Evolutionary conservation across 2,888 invertebrate species (phyloP).

Genomic region (Idaea aversata): DNA sequence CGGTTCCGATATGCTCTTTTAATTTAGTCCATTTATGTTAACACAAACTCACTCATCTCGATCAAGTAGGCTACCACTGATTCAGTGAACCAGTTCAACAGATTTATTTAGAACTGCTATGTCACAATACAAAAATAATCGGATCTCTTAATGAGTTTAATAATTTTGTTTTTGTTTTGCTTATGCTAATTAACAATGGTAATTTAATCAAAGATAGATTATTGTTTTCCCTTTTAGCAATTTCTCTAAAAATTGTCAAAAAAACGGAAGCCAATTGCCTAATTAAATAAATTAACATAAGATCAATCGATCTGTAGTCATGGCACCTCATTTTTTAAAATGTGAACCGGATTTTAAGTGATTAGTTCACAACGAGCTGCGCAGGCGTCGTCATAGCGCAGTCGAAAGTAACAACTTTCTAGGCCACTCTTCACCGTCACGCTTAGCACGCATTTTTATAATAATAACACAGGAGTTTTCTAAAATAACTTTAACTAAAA

Average conservation of each 20-base stretch:
- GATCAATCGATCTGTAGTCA: constrained; percentile 1
- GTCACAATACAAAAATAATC: background rate
- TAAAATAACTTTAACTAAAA: constrained; percentile 35
- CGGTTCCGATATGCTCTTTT: constrained; percentile 36
- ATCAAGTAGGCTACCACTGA: background rate
- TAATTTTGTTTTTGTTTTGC: background rate
- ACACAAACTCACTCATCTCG: background rate
- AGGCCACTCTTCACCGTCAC: constrained; percentile 66
- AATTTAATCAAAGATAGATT: background rate
- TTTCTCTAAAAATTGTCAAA: background rate
- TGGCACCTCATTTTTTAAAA: constrained; percentile 28
- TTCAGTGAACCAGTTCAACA: background rate
- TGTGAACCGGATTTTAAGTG: constrained; percentile 66
- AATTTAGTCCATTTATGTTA: constrained; percentile 20
- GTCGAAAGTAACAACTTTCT: constrained; percentile 75
- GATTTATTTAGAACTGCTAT: background rate
- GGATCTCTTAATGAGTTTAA: background rate
- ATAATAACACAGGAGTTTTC: constrained; percentile 59
- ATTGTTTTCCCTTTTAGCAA: background rate
- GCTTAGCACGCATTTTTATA: constrained; percentile 69
- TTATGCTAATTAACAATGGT: background rate
- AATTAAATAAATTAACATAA: background rate
- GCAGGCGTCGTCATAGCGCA: constrained; percentile 37
- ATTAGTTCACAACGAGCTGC: constrained; percentile 39
- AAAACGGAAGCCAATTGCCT: background rate